Conservation (phyloP, 2,113 vertebrate genomes). For the Hemiscyllium ocellatum region DNA sequence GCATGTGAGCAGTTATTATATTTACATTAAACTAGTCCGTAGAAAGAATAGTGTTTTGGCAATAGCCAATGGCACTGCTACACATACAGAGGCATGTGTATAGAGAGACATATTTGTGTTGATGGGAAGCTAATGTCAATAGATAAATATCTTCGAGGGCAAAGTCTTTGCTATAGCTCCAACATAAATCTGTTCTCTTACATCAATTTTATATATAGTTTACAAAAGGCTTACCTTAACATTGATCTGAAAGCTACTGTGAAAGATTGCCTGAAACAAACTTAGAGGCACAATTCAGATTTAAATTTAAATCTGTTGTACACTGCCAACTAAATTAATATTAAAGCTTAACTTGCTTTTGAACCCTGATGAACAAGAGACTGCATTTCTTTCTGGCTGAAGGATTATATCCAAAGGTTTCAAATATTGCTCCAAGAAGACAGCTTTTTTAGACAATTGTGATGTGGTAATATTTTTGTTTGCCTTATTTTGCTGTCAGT, state of each 20-base stretch:
- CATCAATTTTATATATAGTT: not conserved
- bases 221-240: not conserved
- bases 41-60: not conserved
- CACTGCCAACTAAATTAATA: not conserved
- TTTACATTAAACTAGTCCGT: not conserved
- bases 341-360: not conserved
- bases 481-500: not conserved
- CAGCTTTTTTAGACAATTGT: not conserved
- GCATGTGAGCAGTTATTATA: not conserved
- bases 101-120: not conserved
- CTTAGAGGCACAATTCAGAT: not conserved
- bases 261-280: not conserved
- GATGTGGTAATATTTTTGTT: not conserved
- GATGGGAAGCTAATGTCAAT: not conserved
- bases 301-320: not conserved
- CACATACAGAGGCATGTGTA: not conserved
- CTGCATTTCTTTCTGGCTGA: not conserved
- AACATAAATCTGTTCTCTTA: not conserved
- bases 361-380: not conserved
- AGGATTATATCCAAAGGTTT: not conserved
- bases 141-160: not conserved
- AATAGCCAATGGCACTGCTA: not conserved
- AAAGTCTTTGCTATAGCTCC: not conserved
- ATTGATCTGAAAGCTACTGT: not conserved
- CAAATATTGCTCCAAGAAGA: not conserved